phyloP scores from a whole-genome alignment of 1,140 invertebrate species.

The Zaprionus vittiger region DNA sequence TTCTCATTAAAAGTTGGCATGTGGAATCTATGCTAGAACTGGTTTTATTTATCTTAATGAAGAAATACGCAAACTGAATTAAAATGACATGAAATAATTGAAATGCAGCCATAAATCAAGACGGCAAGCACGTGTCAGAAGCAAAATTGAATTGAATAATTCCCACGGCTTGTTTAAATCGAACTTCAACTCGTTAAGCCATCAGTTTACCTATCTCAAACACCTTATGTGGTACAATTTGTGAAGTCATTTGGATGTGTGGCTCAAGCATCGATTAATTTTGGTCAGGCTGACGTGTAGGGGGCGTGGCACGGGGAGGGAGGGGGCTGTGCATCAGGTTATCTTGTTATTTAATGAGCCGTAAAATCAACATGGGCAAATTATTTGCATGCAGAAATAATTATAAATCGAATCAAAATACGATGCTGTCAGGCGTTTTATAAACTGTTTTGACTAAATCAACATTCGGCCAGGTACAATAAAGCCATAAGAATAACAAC shows the following conservation, averaged over 20 bases:
- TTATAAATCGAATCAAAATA: constrained; percentile 29
- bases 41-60: constrained; percentile 5
- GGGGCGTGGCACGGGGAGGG: not conserved
- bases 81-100: not conserved
- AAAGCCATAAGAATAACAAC: constrained; percentile 2
- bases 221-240: not conserved
- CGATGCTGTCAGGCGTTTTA: constrained; percentile 5
- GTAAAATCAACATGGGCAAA: constrained; percentile 42
- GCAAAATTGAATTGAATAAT: not conserved
- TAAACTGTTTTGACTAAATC: constrained; percentile 25
- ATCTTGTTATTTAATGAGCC: constrained; percentile 42
- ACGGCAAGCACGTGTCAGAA: not conserved
- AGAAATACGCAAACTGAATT: not conserved
- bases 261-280: constrained; percentile 6
- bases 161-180: not conserved
- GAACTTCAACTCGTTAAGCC: not conserved
- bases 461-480: constrained; percentile 21
- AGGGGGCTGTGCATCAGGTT: constrained; percentile 5
- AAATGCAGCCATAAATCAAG: not conserved
- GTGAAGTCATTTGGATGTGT: not conserved
- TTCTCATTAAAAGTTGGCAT: not conserved
- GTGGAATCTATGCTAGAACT: constrained; percentile 28
- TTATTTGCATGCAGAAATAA: constrained; percentile 47
- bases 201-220: not conserved
- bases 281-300: not conserved